phyloP scores from a whole-genome alignment of 2,113 vertebrate genomes.

The Phaetusa simplex region DNA sequence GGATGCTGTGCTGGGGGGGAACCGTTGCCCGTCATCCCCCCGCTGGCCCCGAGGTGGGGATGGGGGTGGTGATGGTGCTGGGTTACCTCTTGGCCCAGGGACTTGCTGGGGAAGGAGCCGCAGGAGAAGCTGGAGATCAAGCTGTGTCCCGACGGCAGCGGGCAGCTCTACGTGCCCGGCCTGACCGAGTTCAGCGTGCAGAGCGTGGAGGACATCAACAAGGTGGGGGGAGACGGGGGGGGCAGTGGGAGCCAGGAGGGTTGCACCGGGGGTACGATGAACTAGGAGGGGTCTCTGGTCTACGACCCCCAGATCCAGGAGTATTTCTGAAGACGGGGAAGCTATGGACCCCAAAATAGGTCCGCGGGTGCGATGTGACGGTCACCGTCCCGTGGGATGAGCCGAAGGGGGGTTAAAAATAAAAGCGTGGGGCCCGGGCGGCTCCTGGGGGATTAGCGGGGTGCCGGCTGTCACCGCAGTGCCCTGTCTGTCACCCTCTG shows the following conservation, averaged over 20 bases:
- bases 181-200: constrained; percentile 86
- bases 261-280: neutral
- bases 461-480: neutral
- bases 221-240: constrained; percentile 69
- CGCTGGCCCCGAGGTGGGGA: neutral
- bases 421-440: neutral
- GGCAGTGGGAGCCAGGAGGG: fast-evolving
- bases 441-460: neutral
- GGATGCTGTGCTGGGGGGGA: neutral
- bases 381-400: neutral
- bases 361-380: neutral
- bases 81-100: constrained; percentile 67
- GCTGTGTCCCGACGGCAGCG: constrained; percentile 90
- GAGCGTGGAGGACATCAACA: constrained; percentile 92
- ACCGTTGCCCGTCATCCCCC: fast-evolving
- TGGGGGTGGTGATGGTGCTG: neutral
- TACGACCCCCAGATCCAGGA: fast-evolving
- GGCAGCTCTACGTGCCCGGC: constrained; percentile 92
- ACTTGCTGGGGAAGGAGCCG: constrained; percentile 86
- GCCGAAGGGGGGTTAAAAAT: constrained; percentile 1
- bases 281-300: neutral
- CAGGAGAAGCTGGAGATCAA: constrained; percentile 94
- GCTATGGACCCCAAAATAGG: neutral
- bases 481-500: neutral
- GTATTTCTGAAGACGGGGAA: neutral